Evolutionary conservation across 2,888 invertebrate genomes (phyloP), one percentile per base, ranked within the genome.

Genomic region (Phoronis australis): DNA sequence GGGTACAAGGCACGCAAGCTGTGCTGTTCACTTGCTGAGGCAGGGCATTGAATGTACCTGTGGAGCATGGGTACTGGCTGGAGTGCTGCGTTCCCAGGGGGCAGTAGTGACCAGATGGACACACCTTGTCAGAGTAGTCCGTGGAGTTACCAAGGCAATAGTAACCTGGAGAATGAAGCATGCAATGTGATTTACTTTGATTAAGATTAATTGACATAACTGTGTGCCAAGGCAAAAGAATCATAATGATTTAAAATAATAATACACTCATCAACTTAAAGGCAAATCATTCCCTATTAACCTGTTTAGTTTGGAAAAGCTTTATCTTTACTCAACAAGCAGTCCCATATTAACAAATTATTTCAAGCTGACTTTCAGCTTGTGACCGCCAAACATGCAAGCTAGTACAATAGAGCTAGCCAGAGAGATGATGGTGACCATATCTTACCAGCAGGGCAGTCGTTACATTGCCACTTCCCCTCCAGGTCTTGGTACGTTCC

Each of bases 21-120:
- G 56, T 52, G 6, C 47, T 44, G 49, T 63, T 61, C 37, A 51
- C 56, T 49, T 64, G 62, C 1, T 49, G 47, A 4, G 54, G 41
- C 5, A 56, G 56, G 1, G 63, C 56, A 50, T 70, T 68, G 53
- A 62, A 70, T 0, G 65, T 67, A 26, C 74, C 73, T 4, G 54
- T 49, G 3, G 57, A 40, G 43, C 70, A 70, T 2, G 64, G 64
- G 52, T 57, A 60, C 48, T 68, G 51, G 27, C 59, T 54, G 4
- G 60, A 41, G 4, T 52, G 48, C 2, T 59, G 56, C 3, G 73
- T 72, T 42, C 62, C 62, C 1, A 40, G 50, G 12, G 69, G 72
- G 55, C 74, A 74, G 61, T 72, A 73, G 54, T 69, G 56, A 24
- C 74, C 74, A 5, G 54, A 44, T 23, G 66, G 68, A 51, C 74